phyloP scores from a whole-genome alignment of 2,797 vertebrate genomes.

The Gymnoscopelus braueri region DNA sequence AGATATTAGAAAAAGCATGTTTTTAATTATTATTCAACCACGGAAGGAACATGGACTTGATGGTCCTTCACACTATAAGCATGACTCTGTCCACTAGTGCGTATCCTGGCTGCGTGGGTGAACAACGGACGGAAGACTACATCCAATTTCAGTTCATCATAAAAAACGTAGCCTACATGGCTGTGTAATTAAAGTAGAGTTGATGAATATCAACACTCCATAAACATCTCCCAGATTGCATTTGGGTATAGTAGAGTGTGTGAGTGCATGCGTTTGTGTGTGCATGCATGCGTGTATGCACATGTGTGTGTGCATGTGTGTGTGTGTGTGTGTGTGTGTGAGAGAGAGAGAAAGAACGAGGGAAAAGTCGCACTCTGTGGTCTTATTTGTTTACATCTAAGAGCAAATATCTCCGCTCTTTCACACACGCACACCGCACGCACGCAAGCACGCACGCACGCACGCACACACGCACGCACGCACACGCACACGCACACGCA shows the following conservation, averaged over 20 bases:
- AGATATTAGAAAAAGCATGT: background rate
- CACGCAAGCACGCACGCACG: background rate
- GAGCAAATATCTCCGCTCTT: too few relatives aligned
- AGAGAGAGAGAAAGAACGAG: background rate
- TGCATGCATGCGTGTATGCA: constrained; percentile 17
- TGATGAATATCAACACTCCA: too few relatives aligned
- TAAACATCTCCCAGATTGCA: constrained; percentile 23
- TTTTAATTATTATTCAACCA: background rate
- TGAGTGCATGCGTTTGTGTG: constrained; percentile 5
- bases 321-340: background rate
- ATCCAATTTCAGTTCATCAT: too few relatives aligned
- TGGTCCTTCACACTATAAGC: too few relatives aligned
- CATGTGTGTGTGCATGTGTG: constrained; percentile 5
- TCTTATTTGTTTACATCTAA: too few relatives aligned
- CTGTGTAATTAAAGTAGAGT: too few relatives aligned
- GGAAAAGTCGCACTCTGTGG: too few relatives aligned
- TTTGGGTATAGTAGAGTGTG: background rate
- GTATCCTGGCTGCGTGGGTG: background rate
- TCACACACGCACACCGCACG: background rate
- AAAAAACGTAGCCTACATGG: too few relatives aligned
- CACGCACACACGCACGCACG: background rate
- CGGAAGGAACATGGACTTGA: too few relatives aligned
- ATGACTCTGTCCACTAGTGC: background rate
- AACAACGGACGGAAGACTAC: too few relatives aligned
- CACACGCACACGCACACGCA: too few relatives aligned